These are phyloP conservation scores for Megaptera novaeangliae DNA, from an alignment of 2,113 vertebrate species.

Conservation along the genomic window DNA sequence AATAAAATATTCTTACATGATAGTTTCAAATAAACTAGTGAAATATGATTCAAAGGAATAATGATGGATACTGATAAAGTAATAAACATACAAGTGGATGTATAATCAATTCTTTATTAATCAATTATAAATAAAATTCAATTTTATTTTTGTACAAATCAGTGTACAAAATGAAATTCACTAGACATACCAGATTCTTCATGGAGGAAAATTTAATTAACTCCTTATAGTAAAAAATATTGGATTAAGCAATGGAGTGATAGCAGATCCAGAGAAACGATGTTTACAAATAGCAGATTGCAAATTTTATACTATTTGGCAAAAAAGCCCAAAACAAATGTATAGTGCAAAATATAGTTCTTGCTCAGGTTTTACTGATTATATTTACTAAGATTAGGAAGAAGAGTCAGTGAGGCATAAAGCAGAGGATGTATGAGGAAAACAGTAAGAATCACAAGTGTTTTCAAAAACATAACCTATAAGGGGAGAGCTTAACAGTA, in stretches of 20 bases:
- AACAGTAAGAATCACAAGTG: not conserved
- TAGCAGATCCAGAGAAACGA: not conserved
- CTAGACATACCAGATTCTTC: not conserved
- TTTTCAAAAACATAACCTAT: not conserved
- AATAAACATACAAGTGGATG: not conserved
- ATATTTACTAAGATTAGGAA: not conserved
- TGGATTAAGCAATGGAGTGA: not conserved
- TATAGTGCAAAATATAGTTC: not conserved
- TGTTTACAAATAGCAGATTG: not conserved
- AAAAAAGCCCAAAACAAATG: not conserved
- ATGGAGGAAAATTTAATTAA: not conserved
- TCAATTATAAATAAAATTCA: not conserved
- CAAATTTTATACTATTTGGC: not conserved
- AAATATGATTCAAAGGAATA: not conserved
- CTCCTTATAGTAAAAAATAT: not conserved
- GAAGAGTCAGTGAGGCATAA: not conserved
- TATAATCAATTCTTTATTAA: not conserved
- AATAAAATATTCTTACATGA: not conserved
- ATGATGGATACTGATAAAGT: not conserved
- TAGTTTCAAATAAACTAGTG: not conserved
- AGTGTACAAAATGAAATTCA: not conserved
- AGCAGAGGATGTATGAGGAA: not conserved
- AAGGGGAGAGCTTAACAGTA: not conserved
- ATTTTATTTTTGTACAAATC: not conserved
- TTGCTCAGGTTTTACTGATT: not conserved